These are phyloP conservation scores for Astyanax mexicanus DNA, from an alignment of 2,797 vertebrate species.

Conservation along the genomic window DNA sequence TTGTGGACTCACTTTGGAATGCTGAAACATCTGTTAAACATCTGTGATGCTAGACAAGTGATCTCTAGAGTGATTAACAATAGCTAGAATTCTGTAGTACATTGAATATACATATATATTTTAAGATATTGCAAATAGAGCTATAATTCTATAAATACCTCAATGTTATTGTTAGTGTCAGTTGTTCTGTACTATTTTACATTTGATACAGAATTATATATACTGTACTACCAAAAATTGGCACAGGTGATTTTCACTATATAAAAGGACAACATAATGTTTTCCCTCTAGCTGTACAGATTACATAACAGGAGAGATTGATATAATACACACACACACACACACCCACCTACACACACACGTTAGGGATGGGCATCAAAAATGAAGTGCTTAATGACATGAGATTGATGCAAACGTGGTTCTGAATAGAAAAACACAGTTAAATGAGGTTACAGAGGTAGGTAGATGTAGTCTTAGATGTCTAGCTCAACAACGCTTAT, in stretches of 20 bases:
- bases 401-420: neutral
- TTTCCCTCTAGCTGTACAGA: neutral
- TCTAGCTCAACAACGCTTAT: too few species aligned
- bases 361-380: conserved; percentile 2
- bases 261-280: neutral
- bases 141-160: conserved; percentile 23
- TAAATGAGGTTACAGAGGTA: too few species aligned
- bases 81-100: conserved; percentile 21
- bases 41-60: neutral
- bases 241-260: conserved; percentile 24
- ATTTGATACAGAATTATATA: conserved; percentile 8
- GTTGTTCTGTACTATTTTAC: conserved; percentile 7
- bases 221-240: conserved; percentile 25
- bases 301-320: neutral
- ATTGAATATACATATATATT: conserved; percentile 25
- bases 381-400: neutral
- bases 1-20: neutral
- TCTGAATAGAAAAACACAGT: too few species aligned
- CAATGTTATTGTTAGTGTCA: conserved; percentile 3
- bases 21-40: neutral
- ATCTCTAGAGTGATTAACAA: neutral
- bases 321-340: neutral
- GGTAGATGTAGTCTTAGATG: too few species aligned
- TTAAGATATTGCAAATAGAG: conserved; percentile 35
- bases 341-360: too few species aligned